Base-by-base conservation (phyloP, 1,140 invertebrate genomes). In the Sitophilus oryzae region DNA sequence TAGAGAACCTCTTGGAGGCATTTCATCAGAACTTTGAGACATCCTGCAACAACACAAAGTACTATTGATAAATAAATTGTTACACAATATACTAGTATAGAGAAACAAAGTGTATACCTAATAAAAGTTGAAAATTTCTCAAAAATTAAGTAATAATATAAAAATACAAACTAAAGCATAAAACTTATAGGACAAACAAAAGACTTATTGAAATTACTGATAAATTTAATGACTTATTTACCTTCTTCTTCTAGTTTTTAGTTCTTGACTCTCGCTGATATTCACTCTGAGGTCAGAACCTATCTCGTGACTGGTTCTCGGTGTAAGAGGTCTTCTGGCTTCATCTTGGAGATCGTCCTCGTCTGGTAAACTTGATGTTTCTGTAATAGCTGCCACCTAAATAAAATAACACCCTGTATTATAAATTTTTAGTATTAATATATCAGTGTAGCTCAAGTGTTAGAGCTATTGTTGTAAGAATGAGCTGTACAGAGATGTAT, bases 1-100 rank as follows among this genome's bases (percentile, higher is more conserved):
- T 4, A 69, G 53, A 30, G 42, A 19, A 10, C 55, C 54, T 34
- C 55, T 18, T 52, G 48, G 56, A 5, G 58, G 56, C 21, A 63
- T 53, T 52, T 67, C 45, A 59, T 75, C 66, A 11, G 77, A 78
- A 58, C 71, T 71, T 65, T 73, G 71, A n/a, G 74, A 76, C 16
- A 72, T 68, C 56, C 71, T 52, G 10, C 4, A 42, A 42, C 5
- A 25, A 41, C 18, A 41, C 10, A 18, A 2, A 19, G 40, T 41
- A 41, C 18, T n/a, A n/a, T n/a, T n/a, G n/a, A n/a, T n/a, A n/a
- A n/a, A n/a, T n/a, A n/a, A n/a, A n/a, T n/a, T n/a, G n/a, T n/a
- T n/a, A n/a, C n/a, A n/a, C n/a, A n/a, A n/a, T n/a, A n/a, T n/a
- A n/a, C n/a, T n/a, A n/a, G n/a, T n/a, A n/a, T n/a, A n/a, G n/a